Conservation (phyloP, 2,797 vertebrate species). For the Danionella dracula region DNA sequence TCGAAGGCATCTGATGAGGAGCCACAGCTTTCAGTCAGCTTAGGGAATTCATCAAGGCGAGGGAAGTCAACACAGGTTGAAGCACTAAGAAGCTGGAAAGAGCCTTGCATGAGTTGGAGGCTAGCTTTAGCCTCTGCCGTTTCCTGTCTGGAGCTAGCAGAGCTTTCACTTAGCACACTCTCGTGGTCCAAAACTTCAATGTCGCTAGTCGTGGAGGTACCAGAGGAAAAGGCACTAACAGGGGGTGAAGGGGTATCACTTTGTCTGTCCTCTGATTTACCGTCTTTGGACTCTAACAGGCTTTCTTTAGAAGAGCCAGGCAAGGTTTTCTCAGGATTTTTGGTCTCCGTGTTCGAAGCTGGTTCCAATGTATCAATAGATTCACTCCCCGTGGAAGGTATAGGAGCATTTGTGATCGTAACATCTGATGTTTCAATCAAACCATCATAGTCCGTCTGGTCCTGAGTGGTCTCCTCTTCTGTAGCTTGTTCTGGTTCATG, state of each 20-base stretch:
- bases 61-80: constrained; percentile 88
- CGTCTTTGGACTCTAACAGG: constrained; percentile 79
- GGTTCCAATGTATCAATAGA: constrained; percentile 41
- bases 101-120: constrained; percentile 93
- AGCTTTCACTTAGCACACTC: constrained; percentile 97
- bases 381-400: constrained; percentile 26
- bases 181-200: constrained; percentile 98
- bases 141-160: constrained; percentile 91
- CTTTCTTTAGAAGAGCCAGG: constrained; percentile 69
- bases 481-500: constrained; percentile 40
- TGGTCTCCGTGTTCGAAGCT: constrained; percentile 31
- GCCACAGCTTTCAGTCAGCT: constrained; percentile 90
- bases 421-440: constrained; percentile 29
- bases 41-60: constrained; percentile 89
- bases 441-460: constrained; percentile 34
- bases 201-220: constrained; percentile 96
- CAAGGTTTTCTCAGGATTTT: constrained; percentile 52
- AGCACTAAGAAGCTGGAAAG: constrained; percentile 90
- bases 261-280: constrained; percentile 89
- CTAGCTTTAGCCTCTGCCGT: constrained; percentile 82
- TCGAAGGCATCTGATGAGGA: constrained; percentile 97
- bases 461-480: constrained; percentile 11
- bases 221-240: constrained; percentile 92
- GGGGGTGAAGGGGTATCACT: constrained; percentile 95
- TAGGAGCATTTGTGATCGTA: constrained; percentile 40